Evolutionary conservation across 1,140 invertebrate species (phyloP), one percentile per base, ranked within the genome.

Genomic region (Aphis craccivora): DNA sequence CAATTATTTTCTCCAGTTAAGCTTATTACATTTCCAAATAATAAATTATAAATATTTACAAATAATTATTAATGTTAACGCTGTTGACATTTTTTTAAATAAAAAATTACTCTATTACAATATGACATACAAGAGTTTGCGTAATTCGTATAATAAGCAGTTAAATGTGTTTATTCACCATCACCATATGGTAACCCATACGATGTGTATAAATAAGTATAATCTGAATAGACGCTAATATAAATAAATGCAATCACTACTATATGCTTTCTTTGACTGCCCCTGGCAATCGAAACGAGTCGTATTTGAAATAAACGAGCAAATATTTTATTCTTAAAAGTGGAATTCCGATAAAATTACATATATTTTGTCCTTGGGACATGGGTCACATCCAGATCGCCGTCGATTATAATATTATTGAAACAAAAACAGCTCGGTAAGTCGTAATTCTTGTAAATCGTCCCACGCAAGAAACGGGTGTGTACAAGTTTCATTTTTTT

Each of bases 401-500:
- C 88, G 51, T 89, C 88, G 51, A 89, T 89, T 55, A 89, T 55
- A 55, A 89, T 88, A 89, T 55, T 55, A 89, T 89, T 37, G 51
- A 89, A 89, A 89, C 51, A 55, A 89, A 89, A 89, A 89, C 88
- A 35, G 88, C 35, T 55, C 51, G 48, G 48, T 89, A 55, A 89
- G 88, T 89, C 88, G 88, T 89, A 89, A 89, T 25, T 89, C 88
- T 89, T 89, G 88, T 89, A 89, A 55, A 55, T 22, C 88, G 35
- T 37, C 88, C 88, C 88, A 89, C 88, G 88, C 88, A 37, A 89
- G 9, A 89, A 55, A 89, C 88, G 88, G 88, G 51, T 55, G 51
- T 89, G 87, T 48, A 86, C 84, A 86, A 30, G 43, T 87, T 45
- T 45, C 11, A 87, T 48, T 48, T 87, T 86, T 89, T 53, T 89